Base-by-base conservation (phyloP, 2,797 vertebrate species). In the Xyrichtys novacula region DNA sequence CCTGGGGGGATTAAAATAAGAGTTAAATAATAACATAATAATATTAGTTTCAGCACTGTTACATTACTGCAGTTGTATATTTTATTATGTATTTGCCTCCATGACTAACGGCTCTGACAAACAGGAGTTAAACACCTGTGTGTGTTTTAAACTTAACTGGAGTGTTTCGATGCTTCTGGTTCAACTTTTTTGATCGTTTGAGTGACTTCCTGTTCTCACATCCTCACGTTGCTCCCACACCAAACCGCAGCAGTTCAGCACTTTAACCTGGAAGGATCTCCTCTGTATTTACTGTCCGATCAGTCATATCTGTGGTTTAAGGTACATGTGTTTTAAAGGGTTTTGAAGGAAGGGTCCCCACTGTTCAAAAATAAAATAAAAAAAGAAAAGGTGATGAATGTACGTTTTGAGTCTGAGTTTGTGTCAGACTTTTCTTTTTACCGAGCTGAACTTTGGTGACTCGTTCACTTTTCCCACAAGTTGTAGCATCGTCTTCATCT, bases 271-370 rank as follows among this genome's bases (percentile, higher is more conserved):
- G 58, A 62, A 55, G 50, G 23, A 64, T 36, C 49, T 70, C 17
- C 17, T 68, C 47, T 74, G 75, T 71, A 83, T 85, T 91, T 87
- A 84, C 86, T 84, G 36, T 76, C 23, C 31, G 40, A 44, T 76
- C 56, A 38, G 32, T 55, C 47, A 17, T 71, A 46, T 16, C 42
- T n/a, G 3, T 43, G 56, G 61, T 12, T 1, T 31, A n/a, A 52
- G 50, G 55, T 54, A 7, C 34, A 43, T 63, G 31, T 15, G 10
- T 70, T 76, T 71, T 54, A 49, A 54, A 4, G 36, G 70, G 16
- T 17, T 65, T 2, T 26, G 20, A 22, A 58, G 57, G 64, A 58
- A 39, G 25, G 31, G 58, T 9, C 12, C 36, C 14, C 2, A 15
- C 5, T 15, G 23, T 46, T 25, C 38, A 42, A 29, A 20, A 12